A percentile compares a stretch with the other conserved stretches of the same genome.
Evolutionary conservation across 2,113 vertebrate species (phyloP).

Genomic region (Hemiscyllium ocellatum): DNA sequence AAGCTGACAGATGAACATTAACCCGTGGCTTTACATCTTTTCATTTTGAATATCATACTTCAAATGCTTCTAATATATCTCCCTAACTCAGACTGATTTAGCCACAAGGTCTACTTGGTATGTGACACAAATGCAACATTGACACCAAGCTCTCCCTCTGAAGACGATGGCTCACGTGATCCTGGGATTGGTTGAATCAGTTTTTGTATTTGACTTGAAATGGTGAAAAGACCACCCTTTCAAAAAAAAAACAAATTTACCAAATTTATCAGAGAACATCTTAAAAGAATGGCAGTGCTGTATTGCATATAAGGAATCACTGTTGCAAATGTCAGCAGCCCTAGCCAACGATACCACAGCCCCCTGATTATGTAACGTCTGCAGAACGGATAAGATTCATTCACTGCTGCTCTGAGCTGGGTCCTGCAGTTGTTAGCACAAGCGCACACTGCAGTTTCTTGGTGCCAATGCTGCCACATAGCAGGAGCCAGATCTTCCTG

Average conservation of each 20-base stretch:
- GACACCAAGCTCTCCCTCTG: neutral
- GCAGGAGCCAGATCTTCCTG: neutral
- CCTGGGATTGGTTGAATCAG: neutral
- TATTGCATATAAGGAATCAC: conserved; percentile 25
- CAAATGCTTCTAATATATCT: neutral
- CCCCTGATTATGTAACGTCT: conserved; percentile 34
- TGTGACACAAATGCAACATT: neutral
- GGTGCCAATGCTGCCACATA: neutral
- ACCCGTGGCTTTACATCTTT: neutral
- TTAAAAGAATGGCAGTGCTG: conserved; percentile 20
- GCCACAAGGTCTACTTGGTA: neutral
- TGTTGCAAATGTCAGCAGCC: conserved; percentile 1
- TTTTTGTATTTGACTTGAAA: neutral
- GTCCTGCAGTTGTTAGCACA: neutral
- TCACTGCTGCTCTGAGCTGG: neutral
- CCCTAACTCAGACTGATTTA: neutral
- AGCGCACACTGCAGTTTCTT: neutral
- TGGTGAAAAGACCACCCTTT: neutral
- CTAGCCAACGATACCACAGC: conserved; percentile 19
- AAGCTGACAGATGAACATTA: neutral
- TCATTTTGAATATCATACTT: neutral
- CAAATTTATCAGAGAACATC: neutral
- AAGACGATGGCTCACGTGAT: neutral
- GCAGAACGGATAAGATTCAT: conserved; percentile 18
- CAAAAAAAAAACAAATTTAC: neutral